Base-by-base conservation (phyloP, 2,888 invertebrate genomes). In the Myopa testacea region DNA sequence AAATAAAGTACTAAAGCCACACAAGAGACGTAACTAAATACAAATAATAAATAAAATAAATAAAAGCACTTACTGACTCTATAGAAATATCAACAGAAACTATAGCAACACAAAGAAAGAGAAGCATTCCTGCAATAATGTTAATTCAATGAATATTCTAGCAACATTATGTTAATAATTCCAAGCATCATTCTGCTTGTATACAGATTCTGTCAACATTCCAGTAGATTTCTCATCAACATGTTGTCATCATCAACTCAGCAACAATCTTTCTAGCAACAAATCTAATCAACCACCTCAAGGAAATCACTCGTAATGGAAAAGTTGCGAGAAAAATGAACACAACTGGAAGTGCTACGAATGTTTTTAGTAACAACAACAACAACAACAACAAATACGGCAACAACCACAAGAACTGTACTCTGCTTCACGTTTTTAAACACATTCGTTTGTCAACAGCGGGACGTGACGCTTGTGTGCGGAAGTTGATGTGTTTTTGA, bases 361-460 rank as follows among this genome's bases (percentile, higher is more conserved):
- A 58, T 69, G 37, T 58, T 68, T 16, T 55, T 34, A 58, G 19
- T 55, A 76, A 69, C 77, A 77, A 37, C 26, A 67, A 72, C 37
- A 68, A 5, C 26, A 71, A 58, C 45, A 71, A 19, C 38, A 45
- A 50, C 26, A 52, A 55, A n/a, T 10, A 12, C 19, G 40, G 19
- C 72, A 50, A 70, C 69, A 26, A 52, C 73, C 52, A 37, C 40
- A 26, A 14, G 60, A 5, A 52, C 68, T 74, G 78, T 80, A 80
- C 79, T 79, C 71, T 74, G 55, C 45, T 73, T 77, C 79, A 76
- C 75, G 83, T 81, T 82, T 82, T 84, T 10, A 45, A 45, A 45
- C 45, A 45, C 85, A 84, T 82, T 77, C 79, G 78, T 83, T 84
- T 83, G 83, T 81, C 83, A 84, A 82, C 83, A 83, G 82, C 82